These are phyloP conservation scores for Calliopum simillimum DNA, from an alignment of 2,888 invertebrate genomes.

Conservation along the genomic window DNA sequence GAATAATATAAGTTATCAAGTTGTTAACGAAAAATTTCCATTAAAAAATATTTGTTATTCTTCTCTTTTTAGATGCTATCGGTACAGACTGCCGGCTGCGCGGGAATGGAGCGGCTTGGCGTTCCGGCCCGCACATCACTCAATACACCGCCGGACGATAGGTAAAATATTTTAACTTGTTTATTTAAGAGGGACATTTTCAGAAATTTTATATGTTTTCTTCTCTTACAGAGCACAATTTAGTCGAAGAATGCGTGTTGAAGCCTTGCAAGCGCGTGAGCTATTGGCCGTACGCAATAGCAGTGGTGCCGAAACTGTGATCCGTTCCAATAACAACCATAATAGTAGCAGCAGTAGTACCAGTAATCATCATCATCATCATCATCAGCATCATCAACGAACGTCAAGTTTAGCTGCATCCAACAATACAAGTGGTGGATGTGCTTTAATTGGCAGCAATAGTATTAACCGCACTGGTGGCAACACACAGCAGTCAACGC, in stretches of 20 bases:
- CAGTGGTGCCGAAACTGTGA: conserved; percentile 51
- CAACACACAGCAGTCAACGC: conserved; percentile 38
- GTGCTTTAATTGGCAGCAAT: conserved; percentile 36
- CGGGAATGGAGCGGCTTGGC: conserved; percentile 78
- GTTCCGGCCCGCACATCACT: conserved; percentile 69
- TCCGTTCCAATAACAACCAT: conserved; percentile 51
- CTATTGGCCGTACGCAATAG: conserved; percentile 61
- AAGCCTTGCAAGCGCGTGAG: conserved; percentile 65
- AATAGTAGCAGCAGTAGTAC: conserved; percentile 47
- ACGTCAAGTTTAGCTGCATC: conserved; percentile 39
- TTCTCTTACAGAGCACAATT: conserved; percentile 60
- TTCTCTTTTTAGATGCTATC: conserved; percentile 74
- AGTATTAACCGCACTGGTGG: conserved; percentile 39
- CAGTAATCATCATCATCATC: conserved; percentile 46
- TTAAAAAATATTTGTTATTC: neutral
- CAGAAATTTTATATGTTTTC: too few relatives aligned
- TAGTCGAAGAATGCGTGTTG: conserved; percentile 67
- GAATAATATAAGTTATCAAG: too few relatives aligned
- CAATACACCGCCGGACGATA: conserved; percentile 68
- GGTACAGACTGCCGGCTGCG: conserved; percentile 79
- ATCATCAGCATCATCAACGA: conserved; percentile 50
- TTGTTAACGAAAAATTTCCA: too few relatives aligned
- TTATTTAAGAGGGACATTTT: conserved; percentile 6
- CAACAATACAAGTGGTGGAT: conserved; percentile 21
- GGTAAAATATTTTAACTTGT: conserved; percentile 53